phyloP scores from a whole-genome alignment of 2,797 vertebrate species.

The Dendrocincla tyrannina region DNA sequence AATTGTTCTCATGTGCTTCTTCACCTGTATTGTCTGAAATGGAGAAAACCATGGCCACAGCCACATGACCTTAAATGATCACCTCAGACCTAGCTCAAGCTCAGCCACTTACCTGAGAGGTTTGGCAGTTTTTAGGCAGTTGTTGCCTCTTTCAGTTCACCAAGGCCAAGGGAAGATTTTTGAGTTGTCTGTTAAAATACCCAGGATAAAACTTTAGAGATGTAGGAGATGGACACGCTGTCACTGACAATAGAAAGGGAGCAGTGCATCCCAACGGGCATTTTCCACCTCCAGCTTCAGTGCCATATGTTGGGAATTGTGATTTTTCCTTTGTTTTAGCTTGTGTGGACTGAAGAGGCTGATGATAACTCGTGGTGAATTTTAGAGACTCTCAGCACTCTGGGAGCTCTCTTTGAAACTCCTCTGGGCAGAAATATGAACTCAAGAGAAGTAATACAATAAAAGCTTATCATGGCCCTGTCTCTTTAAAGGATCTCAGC shows the following conservation, averaged over 20 bases:
- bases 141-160: background rate
- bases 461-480: background rate
- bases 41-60: background rate
- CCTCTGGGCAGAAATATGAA: slow-evolving; percentile 17
- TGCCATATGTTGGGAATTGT: background rate
- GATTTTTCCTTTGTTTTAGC: background rate
- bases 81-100: background rate
- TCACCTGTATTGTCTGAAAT: background rate
- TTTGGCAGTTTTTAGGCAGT: background rate
- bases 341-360: background rate
- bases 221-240: background rate
- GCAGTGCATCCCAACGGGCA: background rate
- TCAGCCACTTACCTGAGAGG: background rate
- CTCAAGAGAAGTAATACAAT: background rate
- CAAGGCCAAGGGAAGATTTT: background rate
- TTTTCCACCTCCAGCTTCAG: background rate
- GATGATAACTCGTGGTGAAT: background rate
- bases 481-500: slow-evolving; percentile 27
- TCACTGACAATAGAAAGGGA: background rate
- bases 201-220: background rate
- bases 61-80: background rate
- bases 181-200: background rate
- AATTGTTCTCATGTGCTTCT: background rate
- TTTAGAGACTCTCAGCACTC: background rate
- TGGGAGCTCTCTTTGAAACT: background rate